A percentile compares a stretch with the other conserved stretches of the same genome.
phyloP scores from a whole-genome alignment of 2,888 invertebrate species.

The Tetrapedia diversipes region DNA sequence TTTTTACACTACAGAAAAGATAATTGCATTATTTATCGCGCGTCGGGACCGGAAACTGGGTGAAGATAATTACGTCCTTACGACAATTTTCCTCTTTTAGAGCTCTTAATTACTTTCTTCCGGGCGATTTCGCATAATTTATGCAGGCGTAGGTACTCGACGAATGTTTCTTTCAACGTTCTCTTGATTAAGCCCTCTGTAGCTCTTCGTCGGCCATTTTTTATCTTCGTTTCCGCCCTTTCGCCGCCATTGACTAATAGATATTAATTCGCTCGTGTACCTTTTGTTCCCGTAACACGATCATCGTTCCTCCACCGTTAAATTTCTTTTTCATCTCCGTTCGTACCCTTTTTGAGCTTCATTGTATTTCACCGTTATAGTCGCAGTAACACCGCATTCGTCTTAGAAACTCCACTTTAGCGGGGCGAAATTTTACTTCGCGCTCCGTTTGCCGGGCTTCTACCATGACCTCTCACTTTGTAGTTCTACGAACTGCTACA shows the following conservation, averaged over 20 bases:
- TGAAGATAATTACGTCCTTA: conserved; percentile 39
- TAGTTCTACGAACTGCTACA: too few species aligned
- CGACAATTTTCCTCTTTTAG: conserved; percentile 29
- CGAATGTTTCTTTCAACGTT: conserved; percentile 14
- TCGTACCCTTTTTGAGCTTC: too few species aligned
- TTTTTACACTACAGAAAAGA: background rate
- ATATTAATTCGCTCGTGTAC: background rate
- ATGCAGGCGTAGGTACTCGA: conserved; percentile 16
- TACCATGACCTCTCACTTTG: too few species aligned
- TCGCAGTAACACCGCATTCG: too few species aligned
- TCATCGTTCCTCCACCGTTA: background rate
- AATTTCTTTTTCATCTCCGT: too few species aligned
- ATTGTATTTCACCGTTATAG: too few species aligned
- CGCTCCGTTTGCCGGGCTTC: too few species aligned
- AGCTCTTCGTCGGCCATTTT: background rate
- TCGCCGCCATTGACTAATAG: background rate
- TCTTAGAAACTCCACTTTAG: too few species aligned
- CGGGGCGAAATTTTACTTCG: too few species aligned
- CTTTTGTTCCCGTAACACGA: background rate
- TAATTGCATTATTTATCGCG: conserved; percentile 43
- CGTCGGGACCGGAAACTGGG: conserved; percentile 9
- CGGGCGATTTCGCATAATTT: conserved; percentile 21
- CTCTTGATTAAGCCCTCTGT: background rate
- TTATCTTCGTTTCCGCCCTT: background rate
- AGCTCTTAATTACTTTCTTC: conserved; percentile 22